These are phyloP conservation scores for Drosophila orena DNA, from an alignment of 1,140 invertebrate genomes.

Conservation along the genomic window DNA sequence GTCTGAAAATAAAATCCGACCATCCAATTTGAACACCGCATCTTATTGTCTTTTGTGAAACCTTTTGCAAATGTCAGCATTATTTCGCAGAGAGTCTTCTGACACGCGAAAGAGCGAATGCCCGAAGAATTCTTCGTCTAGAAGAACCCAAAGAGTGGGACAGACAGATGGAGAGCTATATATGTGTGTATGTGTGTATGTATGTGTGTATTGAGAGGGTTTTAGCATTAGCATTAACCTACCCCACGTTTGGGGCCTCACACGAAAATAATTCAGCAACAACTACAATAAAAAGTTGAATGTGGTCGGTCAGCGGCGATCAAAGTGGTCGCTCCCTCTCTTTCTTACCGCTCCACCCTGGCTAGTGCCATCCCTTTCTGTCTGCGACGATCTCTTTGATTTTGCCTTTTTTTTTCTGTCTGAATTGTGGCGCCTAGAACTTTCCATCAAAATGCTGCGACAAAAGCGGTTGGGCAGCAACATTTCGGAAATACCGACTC, in stretches of 20 bases:
- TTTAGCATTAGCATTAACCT: conserved; percentile 71
- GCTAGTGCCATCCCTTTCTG: conserved; percentile 14
- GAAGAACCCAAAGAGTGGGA: neutral
- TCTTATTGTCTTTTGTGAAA: conserved; percentile 23
- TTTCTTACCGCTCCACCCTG: neutral
- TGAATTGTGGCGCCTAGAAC: conserved; percentile 49
- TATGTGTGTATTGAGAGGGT: conserved; percentile 23
- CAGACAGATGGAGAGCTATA: conserved; percentile 2
- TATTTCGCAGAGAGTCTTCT: conserved; percentile 24
- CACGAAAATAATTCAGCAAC: conserved; percentile 37
- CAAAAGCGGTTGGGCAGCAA: conserved; percentile 9
- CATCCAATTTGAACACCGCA: conserved; percentile 12
- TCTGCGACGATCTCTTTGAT: conserved; percentile 46
- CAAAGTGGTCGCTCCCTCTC: conserved; percentile 17
- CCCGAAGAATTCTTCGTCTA: neutral
- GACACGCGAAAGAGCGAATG: conserved; percentile 3
- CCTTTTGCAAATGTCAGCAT: conserved; percentile 52
- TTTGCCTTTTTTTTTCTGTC: conserved; percentile 45
- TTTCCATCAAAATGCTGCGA: conserved; percentile 51
- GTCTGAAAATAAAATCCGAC: neutral
- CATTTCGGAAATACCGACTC: neutral
- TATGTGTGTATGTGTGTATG: no score
- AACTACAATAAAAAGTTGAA: conserved; percentile 50
- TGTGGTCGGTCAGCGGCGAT: conserved; percentile 61
- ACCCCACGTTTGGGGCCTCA: conserved; percentile 62